Evolutionary conservation across 2,113 vertebrate genomes (phyloP).

Genomic region (Leucopternis melanops): DNA sequence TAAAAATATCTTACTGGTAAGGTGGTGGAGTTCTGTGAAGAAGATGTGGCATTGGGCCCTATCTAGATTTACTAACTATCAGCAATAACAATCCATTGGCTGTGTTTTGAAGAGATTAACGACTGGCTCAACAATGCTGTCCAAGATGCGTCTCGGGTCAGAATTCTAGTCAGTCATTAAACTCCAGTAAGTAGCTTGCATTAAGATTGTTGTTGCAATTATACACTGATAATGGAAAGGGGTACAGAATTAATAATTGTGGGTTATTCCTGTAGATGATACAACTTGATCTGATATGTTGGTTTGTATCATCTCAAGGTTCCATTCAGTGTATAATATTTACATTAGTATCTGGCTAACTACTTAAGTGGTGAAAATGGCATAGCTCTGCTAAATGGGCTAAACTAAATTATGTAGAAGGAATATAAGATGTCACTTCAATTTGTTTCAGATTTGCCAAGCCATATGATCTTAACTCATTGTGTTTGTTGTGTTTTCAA

Average conservation of each 20-base stretch:
- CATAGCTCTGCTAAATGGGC: background rate
- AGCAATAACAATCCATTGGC: slow-evolving; percentile 60
- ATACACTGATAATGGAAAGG: slow-evolving; percentile 65
- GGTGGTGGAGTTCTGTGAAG: slow-evolving; percentile 68
- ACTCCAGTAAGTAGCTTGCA: slow-evolving; percentile 6
- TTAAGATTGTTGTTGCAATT: slow-evolving; percentile 68
- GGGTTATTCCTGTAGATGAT: slow-evolving; percentile 4
- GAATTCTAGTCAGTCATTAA: background rate
- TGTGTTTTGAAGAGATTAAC: slow-evolving; percentile 34
- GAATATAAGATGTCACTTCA: background rate
- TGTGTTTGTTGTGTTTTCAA: background rate
- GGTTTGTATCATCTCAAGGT: slow-evolving; percentile 39
- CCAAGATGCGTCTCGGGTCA: background rate
- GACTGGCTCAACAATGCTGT: background rate
- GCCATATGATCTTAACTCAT: background rate
- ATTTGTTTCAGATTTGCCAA: background rate
- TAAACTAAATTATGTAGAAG: background rate
- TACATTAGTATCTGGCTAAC: slow-evolving; percentile 33
- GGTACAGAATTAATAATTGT: background rate
- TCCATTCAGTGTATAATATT: slow-evolving; percentile 69
- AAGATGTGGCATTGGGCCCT: slow-evolving; percentile 67
- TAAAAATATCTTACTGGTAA: slow-evolving; percentile 60
- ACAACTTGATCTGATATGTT: background rate
- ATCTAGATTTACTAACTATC: slow-evolving; percentile 55
- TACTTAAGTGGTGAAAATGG: background rate